Conservation (phyloP, 2,888 invertebrate species). For the Cosmia pyralina region DNA sequence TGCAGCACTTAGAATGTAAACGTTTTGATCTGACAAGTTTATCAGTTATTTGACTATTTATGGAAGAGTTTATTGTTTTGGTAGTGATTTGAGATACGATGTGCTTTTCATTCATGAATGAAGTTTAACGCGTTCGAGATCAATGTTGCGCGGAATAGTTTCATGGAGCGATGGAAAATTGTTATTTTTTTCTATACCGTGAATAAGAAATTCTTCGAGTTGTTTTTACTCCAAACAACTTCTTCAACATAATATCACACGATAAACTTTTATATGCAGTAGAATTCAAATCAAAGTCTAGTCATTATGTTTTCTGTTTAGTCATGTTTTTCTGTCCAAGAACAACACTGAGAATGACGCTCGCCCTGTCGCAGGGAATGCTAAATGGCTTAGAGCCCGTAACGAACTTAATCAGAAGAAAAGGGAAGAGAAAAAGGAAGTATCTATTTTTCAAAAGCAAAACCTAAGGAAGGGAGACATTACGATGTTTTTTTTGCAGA, state of each 20-base stretch:
- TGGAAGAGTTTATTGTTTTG: slow-evolving; percentile 31
- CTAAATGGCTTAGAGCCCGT: slow-evolving; percentile 44
- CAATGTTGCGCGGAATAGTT: slow-evolving; percentile 7
- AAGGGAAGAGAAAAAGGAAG: slow-evolving; percentile 17
- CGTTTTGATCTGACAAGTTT: slow-evolving; percentile 62
- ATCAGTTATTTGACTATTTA: slow-evolving; percentile 48
- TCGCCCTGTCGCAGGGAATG: slow-evolving; percentile 15
- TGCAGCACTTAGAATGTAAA: slow-evolving; percentile 70
- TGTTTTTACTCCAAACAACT: background rate
- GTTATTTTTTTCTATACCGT: background rate
- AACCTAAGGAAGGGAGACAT: slow-evolving; percentile 1
- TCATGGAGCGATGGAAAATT: background rate
- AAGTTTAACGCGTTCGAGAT: slow-evolving; percentile 1
- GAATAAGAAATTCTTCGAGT: background rate
- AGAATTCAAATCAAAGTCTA: background rate
- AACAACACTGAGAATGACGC: slow-evolving; percentile 4
- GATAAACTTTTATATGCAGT: background rate
- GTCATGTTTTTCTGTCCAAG: background rate
- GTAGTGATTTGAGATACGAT: slow-evolving; percentile 13
- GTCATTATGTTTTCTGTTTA: background rate
- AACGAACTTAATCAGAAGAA: slow-evolving; percentile 50
- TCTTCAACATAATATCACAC: background rate
- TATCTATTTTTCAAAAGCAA: slow-evolving; percentile 43
- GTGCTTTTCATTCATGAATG: slow-evolving; percentile 10
- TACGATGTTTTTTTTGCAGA: background rate